Evolutionary conservation across 2,797 vertebrate species (phyloP).

Genomic region (Leptatherina wallacei): DNA sequence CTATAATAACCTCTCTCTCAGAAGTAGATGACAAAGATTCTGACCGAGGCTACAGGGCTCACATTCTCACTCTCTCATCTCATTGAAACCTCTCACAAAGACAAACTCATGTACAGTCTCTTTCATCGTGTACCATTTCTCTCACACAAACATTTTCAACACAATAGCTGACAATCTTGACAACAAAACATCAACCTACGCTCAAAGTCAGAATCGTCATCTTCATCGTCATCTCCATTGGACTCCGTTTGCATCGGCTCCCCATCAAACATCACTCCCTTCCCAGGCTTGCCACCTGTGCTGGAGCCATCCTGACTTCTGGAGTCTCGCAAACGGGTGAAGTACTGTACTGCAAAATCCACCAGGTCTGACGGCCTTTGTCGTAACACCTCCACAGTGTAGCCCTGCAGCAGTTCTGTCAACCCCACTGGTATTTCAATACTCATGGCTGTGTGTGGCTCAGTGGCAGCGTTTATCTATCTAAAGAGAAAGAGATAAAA

Average conservation of each 20-base stretch:
- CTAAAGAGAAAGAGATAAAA: slow-evolving; percentile 34
- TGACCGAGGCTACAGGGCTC: slow-evolving; percentile 2
- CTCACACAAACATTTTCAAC: slow-evolving; percentile 3
- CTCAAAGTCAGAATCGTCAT: slow-evolving; percentile 92
- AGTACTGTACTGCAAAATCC: slow-evolving; percentile 95
- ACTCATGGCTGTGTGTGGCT: slow-evolving; percentile 87
- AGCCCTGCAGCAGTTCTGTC: slow-evolving; percentile 96
- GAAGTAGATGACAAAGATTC: slow-evolving; percentile 2
- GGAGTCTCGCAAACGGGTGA: slow-evolving; percentile 90
- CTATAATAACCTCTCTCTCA: slow-evolving; percentile 7
- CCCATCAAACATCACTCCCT: slow-evolving; percentile 90
- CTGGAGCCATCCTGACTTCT: slow-evolving; percentile 85
- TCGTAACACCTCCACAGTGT: slow-evolving; percentile 96
- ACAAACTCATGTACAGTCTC: background rate
- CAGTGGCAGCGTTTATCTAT: slow-evolving; percentile 53
- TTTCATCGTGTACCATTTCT: background rate
- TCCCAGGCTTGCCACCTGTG: slow-evolving; percentile 72
- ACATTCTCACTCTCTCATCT: slow-evolving; percentile 10
- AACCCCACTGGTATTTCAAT: slow-evolving; percentile 96
- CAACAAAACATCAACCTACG: slow-evolving; percentile 79
- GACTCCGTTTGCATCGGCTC: slow-evolving; percentile 93
- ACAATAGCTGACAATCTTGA: slow-evolving; percentile 10
- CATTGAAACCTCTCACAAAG: background rate
- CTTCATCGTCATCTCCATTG: slow-evolving; percentile 89
- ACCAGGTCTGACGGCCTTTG: slow-evolving; percentile 93